phyloP scores from a whole-genome alignment of 2,113 vertebrate species.

The Lycaon pictus region DNA sequence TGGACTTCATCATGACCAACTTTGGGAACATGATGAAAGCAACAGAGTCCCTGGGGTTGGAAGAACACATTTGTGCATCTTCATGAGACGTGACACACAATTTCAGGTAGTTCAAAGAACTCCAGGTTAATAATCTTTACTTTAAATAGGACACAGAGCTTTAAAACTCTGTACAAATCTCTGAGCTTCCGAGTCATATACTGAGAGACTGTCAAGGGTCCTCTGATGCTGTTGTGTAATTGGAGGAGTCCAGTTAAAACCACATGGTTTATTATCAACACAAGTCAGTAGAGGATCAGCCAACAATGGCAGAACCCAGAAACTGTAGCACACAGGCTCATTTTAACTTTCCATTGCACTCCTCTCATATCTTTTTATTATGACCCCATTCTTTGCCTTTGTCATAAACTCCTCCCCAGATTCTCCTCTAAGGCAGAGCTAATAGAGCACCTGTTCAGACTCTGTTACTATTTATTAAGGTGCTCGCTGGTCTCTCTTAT shows the following conservation, averaged over 20 bases:
- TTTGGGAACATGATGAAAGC: not conserved
- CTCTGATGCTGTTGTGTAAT: not conserved
- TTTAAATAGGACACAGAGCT: not conserved
- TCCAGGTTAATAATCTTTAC: not conserved
- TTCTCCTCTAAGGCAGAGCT: not conserved
- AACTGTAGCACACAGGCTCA: not conserved
- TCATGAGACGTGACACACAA: not conserved
- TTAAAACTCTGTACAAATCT: not conserved
- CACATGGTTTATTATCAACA: not conserved
- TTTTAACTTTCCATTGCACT: not conserved
- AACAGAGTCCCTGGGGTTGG: not conserved
- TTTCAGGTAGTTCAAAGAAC: not conserved
- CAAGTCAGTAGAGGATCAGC: not conserved
- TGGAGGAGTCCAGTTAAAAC: not conserved
- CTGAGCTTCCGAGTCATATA: not conserved
- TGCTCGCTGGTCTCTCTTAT: not conserved
- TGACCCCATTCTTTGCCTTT: not conserved
- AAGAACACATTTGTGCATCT: not conserved
- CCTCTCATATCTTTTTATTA: not conserved
- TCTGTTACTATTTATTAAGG: not conserved
- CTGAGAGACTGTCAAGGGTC: not conserved
- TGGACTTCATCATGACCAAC: not conserved
- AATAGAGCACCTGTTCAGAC: not conserved
- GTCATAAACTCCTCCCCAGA: not conserved
- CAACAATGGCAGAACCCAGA: not conserved